Conservation (phyloP, 2,113 vertebrate species). For the Cebidichthys violaceus region DNA sequence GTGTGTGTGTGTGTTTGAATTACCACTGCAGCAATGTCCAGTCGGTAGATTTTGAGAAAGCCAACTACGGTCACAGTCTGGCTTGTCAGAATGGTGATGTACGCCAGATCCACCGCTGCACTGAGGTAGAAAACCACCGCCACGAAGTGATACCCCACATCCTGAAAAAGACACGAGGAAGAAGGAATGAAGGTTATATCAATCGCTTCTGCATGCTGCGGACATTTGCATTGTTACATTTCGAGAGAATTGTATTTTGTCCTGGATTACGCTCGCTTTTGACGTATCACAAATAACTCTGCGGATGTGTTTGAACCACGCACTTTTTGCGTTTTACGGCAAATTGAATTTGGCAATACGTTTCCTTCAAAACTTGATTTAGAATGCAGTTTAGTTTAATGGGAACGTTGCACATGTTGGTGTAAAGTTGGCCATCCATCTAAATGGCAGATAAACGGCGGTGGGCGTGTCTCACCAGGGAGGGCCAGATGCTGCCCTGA, state of each 20-base stretch:
- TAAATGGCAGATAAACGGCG: background rate
- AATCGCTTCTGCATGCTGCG: too few relatives aligned
- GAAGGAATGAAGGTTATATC: background rate
- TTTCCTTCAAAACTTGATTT: too few relatives aligned
- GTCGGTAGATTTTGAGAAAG: slow-evolving; percentile 55
- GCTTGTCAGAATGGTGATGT: background rate
- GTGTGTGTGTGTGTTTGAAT: slow-evolving; percentile 26
- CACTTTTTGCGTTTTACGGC: too few relatives aligned
- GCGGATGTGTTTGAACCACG: too few relatives aligned
- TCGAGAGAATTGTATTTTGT: too few relatives aligned
- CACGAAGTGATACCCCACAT: slow-evolving; percentile 80
- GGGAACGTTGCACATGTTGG: too few relatives aligned
- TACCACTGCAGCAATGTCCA: slow-evolving; percentile 87
- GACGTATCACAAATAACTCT: too few relatives aligned
- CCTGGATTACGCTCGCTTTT: too few relatives aligned
- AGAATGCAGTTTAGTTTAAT: too few relatives aligned
- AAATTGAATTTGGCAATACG: too few relatives aligned
- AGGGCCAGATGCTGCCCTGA: slow-evolving; percentile 81
- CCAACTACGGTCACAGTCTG: accelerated
- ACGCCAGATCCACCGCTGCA: slow-evolving; percentile 81
- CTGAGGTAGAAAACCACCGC: slow-evolving; percentile 87
- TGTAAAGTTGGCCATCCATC: background rate
- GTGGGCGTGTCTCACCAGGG: slow-evolving; percentile 79
- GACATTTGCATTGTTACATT: too few relatives aligned
- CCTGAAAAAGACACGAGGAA: slow-evolving; percentile 69